These are phyloP conservation scores for Elysia chlorotica DNA, from an alignment of 1,140 invertebrate species.

Conservation along the genomic window DNA sequence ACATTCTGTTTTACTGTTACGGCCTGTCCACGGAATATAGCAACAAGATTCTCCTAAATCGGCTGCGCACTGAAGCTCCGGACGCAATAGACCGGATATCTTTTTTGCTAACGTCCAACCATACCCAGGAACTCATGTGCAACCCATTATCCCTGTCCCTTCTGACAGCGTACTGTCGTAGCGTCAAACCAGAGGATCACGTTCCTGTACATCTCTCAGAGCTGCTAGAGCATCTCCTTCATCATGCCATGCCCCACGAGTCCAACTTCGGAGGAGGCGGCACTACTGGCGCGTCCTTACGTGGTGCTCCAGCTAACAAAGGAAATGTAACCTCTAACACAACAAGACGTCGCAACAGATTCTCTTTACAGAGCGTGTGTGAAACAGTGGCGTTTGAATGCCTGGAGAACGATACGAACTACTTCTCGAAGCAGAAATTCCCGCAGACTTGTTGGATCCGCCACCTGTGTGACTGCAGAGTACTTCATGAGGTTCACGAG, in stretches of 20 bases:
- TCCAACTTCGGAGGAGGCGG: no score
- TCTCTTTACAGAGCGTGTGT: slow-evolving; percentile 19
- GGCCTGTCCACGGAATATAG: slow-evolving; percentile 31
- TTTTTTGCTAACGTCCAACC: slow-evolving; percentile 20
- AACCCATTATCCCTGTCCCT: slow-evolving; percentile 30
- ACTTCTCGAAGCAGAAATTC: slow-evolving; percentile 29
- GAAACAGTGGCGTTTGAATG: slow-evolving; percentile 30
- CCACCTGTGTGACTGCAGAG: slow-evolving; percentile 32
- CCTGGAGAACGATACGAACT: slow-evolving; percentile 27
- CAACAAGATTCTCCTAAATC: slow-evolving; percentile 14
- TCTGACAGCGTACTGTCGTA: slow-evolving; percentile 18
- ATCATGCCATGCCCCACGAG: slow-evolving; percentile 7
- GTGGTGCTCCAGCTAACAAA: background rate
- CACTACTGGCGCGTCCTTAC: background rate
- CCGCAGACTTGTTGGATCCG: slow-evolving; percentile 22
- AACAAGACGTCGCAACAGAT: background rate
- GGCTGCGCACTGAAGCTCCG: slow-evolving; percentile 18
- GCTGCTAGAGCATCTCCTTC: slow-evolving; percentile 13
- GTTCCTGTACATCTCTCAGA: slow-evolving; percentile 16
- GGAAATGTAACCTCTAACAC: no score
- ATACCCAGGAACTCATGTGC: slow-evolving; percentile 25
- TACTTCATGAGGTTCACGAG: slow-evolving; percentile 32
- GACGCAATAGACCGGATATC: slow-evolving; percentile 15
- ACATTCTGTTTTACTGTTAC: slow-evolving; percentile 33
- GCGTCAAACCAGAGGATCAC: slow-evolving; percentile 16